Conservation (phyloP, 2,113 vertebrate species). For the Nesogale talazaci region DNA sequence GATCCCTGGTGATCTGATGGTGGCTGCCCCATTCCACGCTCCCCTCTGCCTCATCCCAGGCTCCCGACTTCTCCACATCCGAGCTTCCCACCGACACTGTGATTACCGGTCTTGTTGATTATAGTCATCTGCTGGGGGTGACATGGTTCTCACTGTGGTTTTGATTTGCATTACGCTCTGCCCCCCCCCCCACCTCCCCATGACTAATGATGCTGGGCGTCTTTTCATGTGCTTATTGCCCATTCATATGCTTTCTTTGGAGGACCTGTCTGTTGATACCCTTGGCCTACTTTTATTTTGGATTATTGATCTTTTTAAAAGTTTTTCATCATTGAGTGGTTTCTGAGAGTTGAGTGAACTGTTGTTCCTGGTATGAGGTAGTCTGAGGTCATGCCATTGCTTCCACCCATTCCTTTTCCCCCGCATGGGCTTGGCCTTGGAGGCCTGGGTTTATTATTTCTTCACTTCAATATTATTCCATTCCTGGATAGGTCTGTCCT, state of each 20-base stretch:
- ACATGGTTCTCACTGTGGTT: background rate
- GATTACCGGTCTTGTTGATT: slow-evolving; percentile 6
- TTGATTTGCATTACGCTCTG: slow-evolving; percentile 24
- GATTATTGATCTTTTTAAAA: background rate
- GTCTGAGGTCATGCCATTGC: background rate
- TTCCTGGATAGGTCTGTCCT: background rate
- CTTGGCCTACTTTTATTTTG: slow-evolving; percentile 16
- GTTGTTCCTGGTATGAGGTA: background rate
- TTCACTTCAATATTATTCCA: background rate
- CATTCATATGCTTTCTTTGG: background rate
- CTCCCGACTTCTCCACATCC: background rate
- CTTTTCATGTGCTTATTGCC: background rate
- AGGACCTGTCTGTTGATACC: slow-evolving; percentile 2
- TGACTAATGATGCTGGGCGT: background rate
- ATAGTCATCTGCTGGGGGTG: background rate
- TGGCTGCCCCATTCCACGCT: background rate
- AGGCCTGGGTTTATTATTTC: background rate
- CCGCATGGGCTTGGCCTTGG: background rate
- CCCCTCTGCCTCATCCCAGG: background rate
- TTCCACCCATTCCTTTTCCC: background rate
- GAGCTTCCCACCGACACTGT: background rate
- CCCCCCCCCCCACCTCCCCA: no score
- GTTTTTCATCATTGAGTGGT: background rate
- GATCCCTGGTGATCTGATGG: background rate
- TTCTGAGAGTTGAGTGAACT: background rate